These are phyloP conservation scores for Zophobas atratus DNA, from an alignment of 1,140 invertebrate genomes.

Conservation along the genomic window DNA sequence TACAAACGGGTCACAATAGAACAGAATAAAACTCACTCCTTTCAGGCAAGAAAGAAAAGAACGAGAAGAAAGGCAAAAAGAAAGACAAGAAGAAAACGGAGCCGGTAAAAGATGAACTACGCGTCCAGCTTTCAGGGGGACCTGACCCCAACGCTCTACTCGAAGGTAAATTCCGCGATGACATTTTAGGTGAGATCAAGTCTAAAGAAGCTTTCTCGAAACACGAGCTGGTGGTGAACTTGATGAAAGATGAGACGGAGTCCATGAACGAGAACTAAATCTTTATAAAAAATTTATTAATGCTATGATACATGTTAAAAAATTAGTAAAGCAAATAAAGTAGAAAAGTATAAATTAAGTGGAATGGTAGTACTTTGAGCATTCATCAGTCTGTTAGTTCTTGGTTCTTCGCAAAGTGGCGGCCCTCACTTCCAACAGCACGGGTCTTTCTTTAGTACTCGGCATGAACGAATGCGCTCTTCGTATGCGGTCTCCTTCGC, in stretches of 20 bases:
- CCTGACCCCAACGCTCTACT: constrained; percentile 10
- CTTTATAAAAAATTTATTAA: neutral
- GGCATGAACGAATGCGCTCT: constrained; percentile 75
- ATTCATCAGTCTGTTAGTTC: constrained; percentile 30
- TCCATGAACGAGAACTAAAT: neutral
- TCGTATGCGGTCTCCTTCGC: constrained; percentile 69
- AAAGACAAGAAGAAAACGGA: neutral
- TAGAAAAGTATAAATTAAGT: constrained; percentile 16
- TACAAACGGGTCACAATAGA: neutral
- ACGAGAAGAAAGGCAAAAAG: neutral
- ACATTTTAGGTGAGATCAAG: constrained; percentile 12
- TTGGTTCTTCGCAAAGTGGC: constrained; percentile 57
- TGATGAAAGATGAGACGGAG: neutral
- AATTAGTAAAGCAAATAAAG: constrained; percentile 8
- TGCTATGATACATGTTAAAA: constrained; percentile 13
- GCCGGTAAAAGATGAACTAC: neutral
- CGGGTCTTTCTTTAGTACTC: constrained; percentile 70
- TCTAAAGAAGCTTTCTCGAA: constrained; percentile 1
- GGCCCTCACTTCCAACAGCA: constrained; percentile 62
- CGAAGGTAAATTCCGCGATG: neutral
- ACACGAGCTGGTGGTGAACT: constrained; percentile 1
- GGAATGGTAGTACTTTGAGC: constrained; percentile 11
- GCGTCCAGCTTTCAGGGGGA: neutral
- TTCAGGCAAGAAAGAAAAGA: constrained; percentile 15
- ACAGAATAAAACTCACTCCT: neutral